Percentiles rank a stretch among this genome's conserved stretches.
Evolutionary conservation across 2,888 invertebrate genomes (phyloP).

Genomic region (Cloeon dipterum): DNA sequence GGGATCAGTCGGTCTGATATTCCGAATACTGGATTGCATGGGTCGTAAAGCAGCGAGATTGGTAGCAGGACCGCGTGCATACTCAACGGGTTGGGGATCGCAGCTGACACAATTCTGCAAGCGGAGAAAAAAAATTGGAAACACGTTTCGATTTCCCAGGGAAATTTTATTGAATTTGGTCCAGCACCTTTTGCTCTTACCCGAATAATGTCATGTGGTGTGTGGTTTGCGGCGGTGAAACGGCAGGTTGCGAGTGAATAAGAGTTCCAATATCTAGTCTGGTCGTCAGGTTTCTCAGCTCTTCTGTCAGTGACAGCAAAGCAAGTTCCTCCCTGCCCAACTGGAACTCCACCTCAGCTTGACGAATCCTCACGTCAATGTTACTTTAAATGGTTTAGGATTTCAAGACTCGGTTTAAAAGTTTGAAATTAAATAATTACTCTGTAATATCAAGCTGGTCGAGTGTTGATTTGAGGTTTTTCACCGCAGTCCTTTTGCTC

Average conservation of each 20-base stretch:
- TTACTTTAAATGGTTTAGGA: constrained; percentile 41
- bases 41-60: constrained; percentile 41
- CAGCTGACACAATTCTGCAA: neutral
- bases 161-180: too few relatives aligned
- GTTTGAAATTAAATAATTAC: too few relatives aligned
- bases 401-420: too few relatives aligned
- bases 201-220: too few relatives aligned
- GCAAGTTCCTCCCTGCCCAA: constrained; percentile 72
- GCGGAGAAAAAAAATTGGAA: too few relatives aligned
- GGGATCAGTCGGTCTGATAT: constrained; percentile 39
- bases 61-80: constrained; percentile 26
- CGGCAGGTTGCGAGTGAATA: neutral
- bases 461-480: constrained; percentile 54
- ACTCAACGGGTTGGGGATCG: neutral
- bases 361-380: constrained; percentile 71
- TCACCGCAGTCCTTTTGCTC: constrained; percentile 51
- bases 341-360: constrained; percentile 75
- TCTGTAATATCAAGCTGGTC: constrained; percentile 71
- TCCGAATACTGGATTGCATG: constrained; percentile 47
- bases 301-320: constrained; percentile 60
- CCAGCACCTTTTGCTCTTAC: too few relatives aligned
- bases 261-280: constrained; percentile 38
- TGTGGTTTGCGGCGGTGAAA: too few relatives aligned
- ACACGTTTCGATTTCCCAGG: too few relatives aligned
- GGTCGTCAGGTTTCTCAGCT: constrained; percentile 53